Evolutionary conservation across 2,797 vertebrate species (phyloP), one percentile per base, ranked within the genome.

Genomic region (Semaprochilodus insignis): DNA sequence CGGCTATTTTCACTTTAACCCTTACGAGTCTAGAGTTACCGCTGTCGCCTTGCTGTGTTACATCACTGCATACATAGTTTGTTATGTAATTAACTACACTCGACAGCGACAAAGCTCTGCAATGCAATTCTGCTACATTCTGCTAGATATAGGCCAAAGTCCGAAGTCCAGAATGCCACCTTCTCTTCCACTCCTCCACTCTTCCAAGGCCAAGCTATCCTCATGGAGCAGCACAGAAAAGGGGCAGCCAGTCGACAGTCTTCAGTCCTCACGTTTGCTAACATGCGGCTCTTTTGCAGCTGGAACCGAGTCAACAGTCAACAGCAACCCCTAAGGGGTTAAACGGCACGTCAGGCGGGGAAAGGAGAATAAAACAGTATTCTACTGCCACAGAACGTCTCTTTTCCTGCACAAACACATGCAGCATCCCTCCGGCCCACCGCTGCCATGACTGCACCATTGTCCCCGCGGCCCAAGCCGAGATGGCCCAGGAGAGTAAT

Each of bases 401-500:
- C 23, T 27, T 6, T 62, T 62, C 63, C 63, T 44, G 51, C 59
- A 77, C n/a, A 65, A 36, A 77, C 59, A 63, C 75, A 77, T 57
- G 44, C 48, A 51, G 70, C 3, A 54, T 79, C 40, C 57, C 78
- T 62, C 23, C 52, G 17, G 60, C n/a, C 21, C 21, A 51, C 69
- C n/a, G n/a, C 78, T 40, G 70, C 55, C 60, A 78, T 81, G 80
- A 87, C 77, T 72, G 70, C 51, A 63, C 73, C 86, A 90, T 91
- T 92, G 87, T 93, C 72, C 55, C 31, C 54, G 36, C 34, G 52
- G 34, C 62, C 54, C 81, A 63, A 70, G 77, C 83, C 69, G 82
- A 73, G 81, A 86, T 83, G 85, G 85, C 81, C 78, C 88, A 62
- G 77, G 81, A 78, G 76, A 78, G 76, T 86, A 83, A 88, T 86